Percentiles rank a stretch among this genome's conserved stretches.
These are phyloP conservation scores for Falco berigora DNA, from an alignment of 2,797 vertebrate species.

Conservation along the genomic window DNA sequence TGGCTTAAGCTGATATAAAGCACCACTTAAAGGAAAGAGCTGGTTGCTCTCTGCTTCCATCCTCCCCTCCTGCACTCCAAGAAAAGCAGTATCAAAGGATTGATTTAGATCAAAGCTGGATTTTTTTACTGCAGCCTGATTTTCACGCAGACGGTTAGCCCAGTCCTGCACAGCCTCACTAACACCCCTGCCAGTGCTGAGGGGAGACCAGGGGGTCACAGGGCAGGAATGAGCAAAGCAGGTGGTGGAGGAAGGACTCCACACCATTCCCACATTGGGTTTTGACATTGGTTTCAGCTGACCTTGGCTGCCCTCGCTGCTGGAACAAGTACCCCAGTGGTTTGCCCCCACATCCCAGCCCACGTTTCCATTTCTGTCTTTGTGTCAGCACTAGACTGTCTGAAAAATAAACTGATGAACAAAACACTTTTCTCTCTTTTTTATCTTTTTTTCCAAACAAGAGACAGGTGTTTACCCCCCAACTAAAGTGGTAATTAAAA, in stretches of 20 bases:
- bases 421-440: background rate
- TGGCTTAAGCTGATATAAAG: background rate
- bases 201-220: background rate
- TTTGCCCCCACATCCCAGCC: background rate
- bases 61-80: too few species aligned
- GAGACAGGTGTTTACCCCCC: background rate
- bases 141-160: background rate
- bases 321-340: background rate
- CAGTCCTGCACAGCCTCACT: background rate
- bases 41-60: background rate
- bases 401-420: background rate
- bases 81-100: background rate
- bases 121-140: background rate
- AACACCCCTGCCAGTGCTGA: background rate
- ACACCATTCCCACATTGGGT: background rate
- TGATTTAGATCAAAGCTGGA: background rate
- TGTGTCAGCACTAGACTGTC: background rate
- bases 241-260: background rate
- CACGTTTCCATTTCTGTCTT: background rate
- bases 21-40: background rate
- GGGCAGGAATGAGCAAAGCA: background rate
- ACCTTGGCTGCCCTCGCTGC: background rate
- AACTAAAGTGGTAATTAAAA: background rate
- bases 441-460: background rate
- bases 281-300: background rate